Evolutionary conservation across 2,888 invertebrate species (phyloP).

Genomic region (Griposia aprilina): DNA sequence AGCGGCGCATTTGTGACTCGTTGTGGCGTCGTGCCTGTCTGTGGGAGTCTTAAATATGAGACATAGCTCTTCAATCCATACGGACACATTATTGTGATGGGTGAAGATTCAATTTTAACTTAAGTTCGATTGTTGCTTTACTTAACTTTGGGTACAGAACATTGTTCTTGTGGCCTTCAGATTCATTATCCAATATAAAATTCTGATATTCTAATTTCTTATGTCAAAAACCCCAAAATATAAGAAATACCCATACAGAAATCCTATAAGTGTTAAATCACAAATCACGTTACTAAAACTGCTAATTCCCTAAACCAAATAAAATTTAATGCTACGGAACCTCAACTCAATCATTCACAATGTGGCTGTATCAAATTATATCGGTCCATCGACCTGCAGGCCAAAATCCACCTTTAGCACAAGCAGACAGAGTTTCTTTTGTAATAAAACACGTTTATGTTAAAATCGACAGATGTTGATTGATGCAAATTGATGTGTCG

Average conservation of each 20-base stretch:
- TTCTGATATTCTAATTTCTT: constrained; percentile 4
- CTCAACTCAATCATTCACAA: constrained; percentile 48
- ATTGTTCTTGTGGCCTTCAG: neutral
- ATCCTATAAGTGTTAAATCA: neutral
- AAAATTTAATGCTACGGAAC: constrained; percentile 52
- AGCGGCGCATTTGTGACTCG: too few relatives aligned
- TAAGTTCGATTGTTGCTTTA: neutral
- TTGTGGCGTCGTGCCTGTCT: too few relatives aligned
- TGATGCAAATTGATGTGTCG: constrained; percentile 67
- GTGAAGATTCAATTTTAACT: neutral
- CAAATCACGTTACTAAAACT: constrained; percentile 19
- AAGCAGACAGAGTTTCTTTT: constrained; percentile 1
- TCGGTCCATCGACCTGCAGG: neutral
- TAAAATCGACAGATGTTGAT: constrained; percentile 63
- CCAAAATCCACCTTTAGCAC: constrained; percentile 19
- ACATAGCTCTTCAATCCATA: too few relatives aligned
- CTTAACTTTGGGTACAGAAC: neutral
- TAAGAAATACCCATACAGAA: neutral
- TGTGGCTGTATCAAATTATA: constrained; percentile 50
- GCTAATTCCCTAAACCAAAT: constrained; percentile 30
- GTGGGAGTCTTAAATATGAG: too few relatives aligned
- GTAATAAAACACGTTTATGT: constrained; percentile 1
- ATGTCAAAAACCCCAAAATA: neutral
- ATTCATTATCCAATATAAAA: neutral
- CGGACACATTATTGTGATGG: too few relatives aligned